Base-by-base conservation (phyloP, 2,888 invertebrate species). In the Polietes domitor region DNA sequence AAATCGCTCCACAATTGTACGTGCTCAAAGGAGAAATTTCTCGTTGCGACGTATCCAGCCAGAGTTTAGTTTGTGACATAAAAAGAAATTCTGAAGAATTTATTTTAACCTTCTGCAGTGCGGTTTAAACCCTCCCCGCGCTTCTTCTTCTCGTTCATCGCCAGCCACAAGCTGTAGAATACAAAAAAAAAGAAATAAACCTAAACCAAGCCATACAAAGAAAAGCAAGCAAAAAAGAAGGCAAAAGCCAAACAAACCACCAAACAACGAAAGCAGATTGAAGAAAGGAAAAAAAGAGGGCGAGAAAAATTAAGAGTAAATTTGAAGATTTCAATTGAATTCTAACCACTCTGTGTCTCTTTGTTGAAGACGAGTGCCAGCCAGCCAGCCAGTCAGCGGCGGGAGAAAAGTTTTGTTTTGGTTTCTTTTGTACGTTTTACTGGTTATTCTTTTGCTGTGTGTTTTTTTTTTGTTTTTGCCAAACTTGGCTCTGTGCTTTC, bases 1-100 rank as follows among this genome's bases (percentile, higher is more conserved):
- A 65, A 63, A 65, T 41, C 43, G 43, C 24, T 37, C 65, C 65
- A 21, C 41, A 65, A 65, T 65, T 65, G 1, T 41, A 41, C 41
- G 63, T 71, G 71, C 21, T 78, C 43, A 75, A 78, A 70, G 72
- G 53, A 72, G 37, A 76, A 82, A 41, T 37, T 58, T 61, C 17
- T 32, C n/a, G 19, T 17, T 21, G 17, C 19, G n/a, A 2, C 2
- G n/a, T 43, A 43, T 15, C 19, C 5, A 53, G 1, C 4, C 4
- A 37, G 37, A 61, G 28, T 61, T 61, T 28, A 12, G 21, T 1
- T 55, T 7, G 19, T 28, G 61, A 10, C 61, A 61, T 61, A 26
- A 28, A 71, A 63, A 26, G 15, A 71, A 53, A 55, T 24, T 72
- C 37, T 41, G 19, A 61, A 41, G 65, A 82, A 77, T 24, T 47